Evolutionary conservation across 2,888 invertebrate species (phyloP), one percentile per base, ranked within the genome.

Genomic region (Heteropelma amictum): DNA sequence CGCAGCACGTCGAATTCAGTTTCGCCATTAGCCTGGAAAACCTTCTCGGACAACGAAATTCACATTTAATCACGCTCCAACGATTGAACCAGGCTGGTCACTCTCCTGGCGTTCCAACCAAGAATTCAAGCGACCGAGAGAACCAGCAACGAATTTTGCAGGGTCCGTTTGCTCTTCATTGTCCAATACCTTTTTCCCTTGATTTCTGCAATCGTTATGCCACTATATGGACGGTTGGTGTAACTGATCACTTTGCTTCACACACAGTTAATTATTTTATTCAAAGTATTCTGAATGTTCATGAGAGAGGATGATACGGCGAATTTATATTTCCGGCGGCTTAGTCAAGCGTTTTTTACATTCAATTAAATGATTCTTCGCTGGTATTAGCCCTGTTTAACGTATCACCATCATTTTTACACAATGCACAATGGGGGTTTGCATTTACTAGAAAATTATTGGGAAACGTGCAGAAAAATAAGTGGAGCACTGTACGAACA

Each of bases 31-130:
- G 49, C 33, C 67, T 64, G 72, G 69, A 78, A 75, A 76, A 78
- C 75, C 61, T 63, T 42, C 51, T 21, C 54, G 53, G 49, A 26
- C 47, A 68, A 65, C 61, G 64, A 12, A 33, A 75, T 76, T 79
- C 63, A 69, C 69, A 76, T 80, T 79, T 75, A 79, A 80, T 78
- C 64, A 61, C 75, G 68, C 51, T 54, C 53, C 19, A 47, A 30
- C 23, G 54, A 47, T 23, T 49, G 19, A 30, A 30, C 40, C 45
- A 69, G 63, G 58, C 33, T 70, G 64, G 47, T 38, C 53, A n/a
- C n/a, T n/a, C n/a, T n/a, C 28, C 61, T 54, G 40, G 38, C 65
- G 28, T 75, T 60, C 23, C 45, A 42, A 54, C 74, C 12, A 14
- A 70, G 69, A 45, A 69, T 67, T 75, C 70, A 47, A 60, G 60